A percentile compares a stretch with the other conserved stretches of the same genome.
phyloP scores from a whole-genome alignment of 2,888 invertebrate species.

The Amiota minor region DNA sequence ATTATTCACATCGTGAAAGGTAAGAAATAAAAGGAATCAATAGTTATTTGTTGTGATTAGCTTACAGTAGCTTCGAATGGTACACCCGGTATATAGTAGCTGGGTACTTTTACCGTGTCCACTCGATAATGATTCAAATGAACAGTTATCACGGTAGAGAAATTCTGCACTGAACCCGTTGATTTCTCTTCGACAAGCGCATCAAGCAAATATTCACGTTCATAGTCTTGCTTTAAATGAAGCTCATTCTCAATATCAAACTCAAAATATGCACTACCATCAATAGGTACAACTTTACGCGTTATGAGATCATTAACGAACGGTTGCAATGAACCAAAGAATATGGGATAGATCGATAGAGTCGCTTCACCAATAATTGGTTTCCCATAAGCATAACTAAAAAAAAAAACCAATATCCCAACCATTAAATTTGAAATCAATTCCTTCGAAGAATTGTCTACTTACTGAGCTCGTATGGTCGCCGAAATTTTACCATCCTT shows the following conservation, averaged over 20 bases:
- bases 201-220: slow-evolving; percentile 87
- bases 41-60: slow-evolving; percentile 2
- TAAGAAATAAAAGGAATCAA: background rate
- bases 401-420: background rate
- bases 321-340: slow-evolving; percentile 75
- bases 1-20: background rate
- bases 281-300: slow-evolving; percentile 82
- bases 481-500: slow-evolving; percentile 86
- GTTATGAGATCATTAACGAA: slow-evolving; percentile 74
- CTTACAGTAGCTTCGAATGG: slow-evolving; percentile 76
- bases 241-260: slow-evolving; percentile 87
- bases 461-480: slow-evolving; percentile 76
- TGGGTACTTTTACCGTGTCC: slow-evolving; percentile 87
- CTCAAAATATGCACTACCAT: slow-evolving; percentile 80
- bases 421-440: background rate
- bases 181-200: slow-evolving; percentile 92
- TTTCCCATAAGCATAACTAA: slow-evolving; percentile 77
- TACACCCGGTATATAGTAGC: slow-evolving; percentile 93
- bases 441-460: background rate
- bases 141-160: slow-evolving; percentile 83
- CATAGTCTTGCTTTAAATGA: slow-evolving; percentile 84
- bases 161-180: slow-evolving; percentile 87
- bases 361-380: slow-evolving; percentile 92
- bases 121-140: slow-evolving; percentile 86
- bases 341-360: slow-evolving; percentile 86